Evolutionary conservation across 2,888 invertebrate species (phyloP), one percentile per base, ranked within the genome.

Genomic region (Hyposoter didymator): DNA sequence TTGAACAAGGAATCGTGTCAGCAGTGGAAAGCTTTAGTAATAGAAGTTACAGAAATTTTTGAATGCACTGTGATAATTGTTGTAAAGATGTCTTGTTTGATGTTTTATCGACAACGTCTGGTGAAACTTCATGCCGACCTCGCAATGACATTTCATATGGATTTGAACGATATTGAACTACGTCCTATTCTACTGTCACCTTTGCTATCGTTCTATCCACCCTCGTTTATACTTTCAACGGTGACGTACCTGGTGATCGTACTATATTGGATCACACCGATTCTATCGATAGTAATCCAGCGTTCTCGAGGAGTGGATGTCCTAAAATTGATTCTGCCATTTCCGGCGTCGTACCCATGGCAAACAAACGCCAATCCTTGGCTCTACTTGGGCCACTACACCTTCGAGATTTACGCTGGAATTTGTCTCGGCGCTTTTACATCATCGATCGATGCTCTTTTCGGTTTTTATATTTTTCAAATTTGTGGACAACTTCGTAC

Each of bases 331-430:
- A 64, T 74, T 8, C 76, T 89, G 5, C 87, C 87, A 0, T 74
- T 84, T 8, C 88, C 88, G 0, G 82, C 74, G 1, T 87, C 83
- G 45, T 90, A 88, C 73, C 91, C 90, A 0, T 90, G 52, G 52
- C 19, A 39, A 39, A 10, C 39, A 39, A 39, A 39, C 39, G 39
- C 39, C 1, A 39, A 39, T 19, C 52, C n/a, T n/a, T 19, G 6
- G 52, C n/a, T 7, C 52, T 19, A 52, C 52, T 2, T 19, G n/a
- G 8, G 19, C 19, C 7, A 19, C 19, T 52, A n/a, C 52, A 19
- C 19, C 19, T 52, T 52, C 19, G 52, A 52, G 52, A n/a, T 52
- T 19, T 52, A 52, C 52, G 52, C 52, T 2, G 52, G 52, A 2
- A 19, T 52, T 2, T 52, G n/a, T 8, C 8, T 52, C 6, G 52